phyloP scores from a whole-genome alignment of 2,797 vertebrate genomes.

The Sebastolobus alascanus region DNA sequence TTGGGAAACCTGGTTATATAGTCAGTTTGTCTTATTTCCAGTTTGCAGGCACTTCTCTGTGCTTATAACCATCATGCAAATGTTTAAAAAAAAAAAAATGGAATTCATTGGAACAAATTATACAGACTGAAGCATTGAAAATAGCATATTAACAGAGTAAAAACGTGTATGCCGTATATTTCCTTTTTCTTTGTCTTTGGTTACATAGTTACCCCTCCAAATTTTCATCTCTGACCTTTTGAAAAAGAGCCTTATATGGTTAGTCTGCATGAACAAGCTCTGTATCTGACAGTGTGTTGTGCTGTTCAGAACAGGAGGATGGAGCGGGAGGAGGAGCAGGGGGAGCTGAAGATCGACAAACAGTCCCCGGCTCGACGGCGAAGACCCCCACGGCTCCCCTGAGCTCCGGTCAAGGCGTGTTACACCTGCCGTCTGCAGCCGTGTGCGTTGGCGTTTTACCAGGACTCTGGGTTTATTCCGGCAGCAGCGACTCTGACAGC shows the following conservation, averaged over 20 bases:
- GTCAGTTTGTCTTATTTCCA: not conserved
- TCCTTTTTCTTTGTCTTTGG: not conserved
- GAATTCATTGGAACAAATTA: not conserved
- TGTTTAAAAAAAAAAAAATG: not conserved
- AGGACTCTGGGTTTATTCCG: conserved; percentile 93
- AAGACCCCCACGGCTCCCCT: conserved; percentile 55
- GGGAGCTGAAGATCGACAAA: conserved; percentile 72
- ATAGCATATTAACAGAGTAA: not conserved
- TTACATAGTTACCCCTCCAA: not conserved
- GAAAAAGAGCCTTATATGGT: not conserved
- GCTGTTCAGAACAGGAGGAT: conserved; percentile 80
- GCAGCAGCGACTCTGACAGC: conserved; percentile 98
- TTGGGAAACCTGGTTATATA: not conserved
- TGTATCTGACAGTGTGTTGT: conserved; percentile 60
- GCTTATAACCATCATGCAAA: not conserved
- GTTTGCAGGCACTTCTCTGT: not conserved
- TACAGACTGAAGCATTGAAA: not conserved
- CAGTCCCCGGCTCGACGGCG: conserved; percentile 40
- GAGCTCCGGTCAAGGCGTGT: conserved; percentile 63
- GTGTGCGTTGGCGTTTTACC: conserved; percentile 97
- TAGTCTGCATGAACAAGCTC: not conserved
- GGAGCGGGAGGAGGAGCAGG: conserved; percentile 70
- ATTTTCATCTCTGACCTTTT: conserved; percentile 8
- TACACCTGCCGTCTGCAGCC: conserved; percentile 93
- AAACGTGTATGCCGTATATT: no score